phyloP scores from a whole-genome alignment of 92 coral and sea anemone species.

The Phymanthus crucifer region DNA sequence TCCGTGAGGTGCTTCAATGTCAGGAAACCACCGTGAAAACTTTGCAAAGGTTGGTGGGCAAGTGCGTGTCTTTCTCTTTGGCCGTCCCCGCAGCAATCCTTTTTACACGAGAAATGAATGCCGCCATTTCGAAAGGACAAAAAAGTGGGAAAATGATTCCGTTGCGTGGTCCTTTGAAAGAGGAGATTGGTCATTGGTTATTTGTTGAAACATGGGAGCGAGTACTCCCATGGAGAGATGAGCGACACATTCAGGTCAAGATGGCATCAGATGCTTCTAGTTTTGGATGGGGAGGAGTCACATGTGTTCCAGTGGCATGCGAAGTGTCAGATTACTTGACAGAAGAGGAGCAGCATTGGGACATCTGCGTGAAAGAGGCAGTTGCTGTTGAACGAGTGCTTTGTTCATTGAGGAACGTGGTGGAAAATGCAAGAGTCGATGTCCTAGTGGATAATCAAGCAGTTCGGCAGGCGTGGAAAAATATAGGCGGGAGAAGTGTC shows the following conservation, averaged over 20 bases:
- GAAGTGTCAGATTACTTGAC: slow-evolving; percentile 30
- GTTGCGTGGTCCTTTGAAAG: neutral
- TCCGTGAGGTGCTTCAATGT: neutral
- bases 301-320: neutral
- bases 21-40: neutral
- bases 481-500: slow-evolving; percentile 39
- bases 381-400: slow-evolving; percentile 12
- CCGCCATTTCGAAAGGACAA: neutral
- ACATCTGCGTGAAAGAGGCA: slow-evolving; percentile 28
- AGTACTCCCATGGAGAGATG: slow-evolving; percentile 15
- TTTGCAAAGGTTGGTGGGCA: slow-evolving; percentile 3
- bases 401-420: slow-evolving; percentile 1
- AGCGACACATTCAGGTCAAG: neutral
- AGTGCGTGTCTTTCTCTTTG: slow-evolving; percentile 8
- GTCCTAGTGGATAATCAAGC: slow-evolving; percentile 37
- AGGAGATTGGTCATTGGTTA: slow-evolving; percentile 18
- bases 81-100: neutral
- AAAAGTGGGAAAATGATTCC: neutral
- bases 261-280: neutral
- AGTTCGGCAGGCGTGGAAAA: slow-evolving; percentile 27
- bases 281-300: neutral
- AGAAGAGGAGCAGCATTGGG: slow-evolving; percentile 1
- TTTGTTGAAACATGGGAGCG: slow-evolving; percentile 2
- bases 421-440: slow-evolving; percentile 28
- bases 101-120: neutral